Percentiles rank a stretch among this genome's conserved stretches.
These are phyloP conservation scores for Ornithorhynchus anatinus DNA, from an alignment of 2,113 vertebrate species.

Conservation along the genomic window DNA sequence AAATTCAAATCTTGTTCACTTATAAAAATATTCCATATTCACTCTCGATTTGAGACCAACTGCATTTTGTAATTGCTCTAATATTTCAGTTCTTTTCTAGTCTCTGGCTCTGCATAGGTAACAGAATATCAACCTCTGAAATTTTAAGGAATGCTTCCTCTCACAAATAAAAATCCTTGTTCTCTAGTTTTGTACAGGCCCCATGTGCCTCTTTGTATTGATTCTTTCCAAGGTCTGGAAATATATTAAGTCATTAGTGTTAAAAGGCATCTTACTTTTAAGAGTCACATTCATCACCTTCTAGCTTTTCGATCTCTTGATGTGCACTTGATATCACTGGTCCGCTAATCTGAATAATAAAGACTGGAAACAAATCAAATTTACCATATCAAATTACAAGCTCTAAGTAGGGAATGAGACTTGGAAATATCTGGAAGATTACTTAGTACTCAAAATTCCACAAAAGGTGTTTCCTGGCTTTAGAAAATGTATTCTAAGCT, in stretches of 20 bases:
- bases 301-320: neutral
- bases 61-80: neutral
- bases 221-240: neutral
- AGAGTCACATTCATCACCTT: neutral
- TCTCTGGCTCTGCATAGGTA: too few relatives aligned
- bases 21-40: too few relatives aligned
- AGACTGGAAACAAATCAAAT: neutral
- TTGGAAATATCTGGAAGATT: neutral
- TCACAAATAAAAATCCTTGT: rapidly evolving
- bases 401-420: neutral
- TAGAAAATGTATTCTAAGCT: too few relatives aligned
- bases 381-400: neutral
- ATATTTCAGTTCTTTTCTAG: neutral
- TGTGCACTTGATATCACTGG: neutral
- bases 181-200: rapidly evolving
- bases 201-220: neutral
- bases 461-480: neutral
- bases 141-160: neutral
- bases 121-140: neutral
- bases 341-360: neutral
- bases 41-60: too few relatives aligned
- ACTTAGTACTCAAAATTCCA: rapidly evolving
- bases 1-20: too few relatives aligned
- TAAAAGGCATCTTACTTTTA: too few relatives aligned
- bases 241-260: too few relatives aligned